Percentiles rank a stretch among this genome's conserved stretches.
Evolutionary conservation across 2,888 invertebrate species (phyloP).

Genomic region (Lasioglossum oenotherae): DNA sequence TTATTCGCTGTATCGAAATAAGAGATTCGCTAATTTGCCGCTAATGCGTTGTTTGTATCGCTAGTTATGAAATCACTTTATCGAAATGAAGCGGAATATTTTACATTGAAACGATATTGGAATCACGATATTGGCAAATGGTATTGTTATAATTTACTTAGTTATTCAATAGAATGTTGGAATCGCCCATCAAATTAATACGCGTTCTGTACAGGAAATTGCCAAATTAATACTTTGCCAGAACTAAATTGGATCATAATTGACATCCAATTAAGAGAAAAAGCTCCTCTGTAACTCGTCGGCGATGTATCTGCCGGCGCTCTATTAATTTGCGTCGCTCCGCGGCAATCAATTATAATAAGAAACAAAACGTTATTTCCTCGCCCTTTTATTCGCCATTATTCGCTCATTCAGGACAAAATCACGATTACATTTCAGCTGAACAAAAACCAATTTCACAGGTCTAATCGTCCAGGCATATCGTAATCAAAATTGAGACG

Average conservation of each 20-base stretch:
- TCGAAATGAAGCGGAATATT: not conserved
- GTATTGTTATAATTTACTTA: not conserved
- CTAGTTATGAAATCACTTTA: not conserved
- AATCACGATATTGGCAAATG: not conserved
- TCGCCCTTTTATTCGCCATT: not conserved
- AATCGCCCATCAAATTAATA: not conserved
- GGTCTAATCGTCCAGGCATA: not conserved
- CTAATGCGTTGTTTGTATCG: not conserved
- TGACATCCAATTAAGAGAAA: slow-evolving; percentile 3
- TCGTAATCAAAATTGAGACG: not conserved
- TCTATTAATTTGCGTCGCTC: not conserved
- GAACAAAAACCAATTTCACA: not conserved
- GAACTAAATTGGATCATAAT: not conserved
- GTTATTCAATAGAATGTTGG: not conserved
- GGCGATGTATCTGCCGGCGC: not conserved
- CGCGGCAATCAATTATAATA: not conserved
- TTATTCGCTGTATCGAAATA: not conserved
- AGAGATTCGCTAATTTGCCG: not conserved
- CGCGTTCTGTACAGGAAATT: not conserved
- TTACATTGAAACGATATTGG: not conserved
- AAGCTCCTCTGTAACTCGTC: not conserved
- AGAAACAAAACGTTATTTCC: not conserved
- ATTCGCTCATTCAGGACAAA: not conserved
- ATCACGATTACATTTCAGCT: not conserved
- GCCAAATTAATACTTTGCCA: not conserved